phyloP scores from a whole-genome alignment of 2,888 invertebrate species.

The Morinoia aosen region DNA sequence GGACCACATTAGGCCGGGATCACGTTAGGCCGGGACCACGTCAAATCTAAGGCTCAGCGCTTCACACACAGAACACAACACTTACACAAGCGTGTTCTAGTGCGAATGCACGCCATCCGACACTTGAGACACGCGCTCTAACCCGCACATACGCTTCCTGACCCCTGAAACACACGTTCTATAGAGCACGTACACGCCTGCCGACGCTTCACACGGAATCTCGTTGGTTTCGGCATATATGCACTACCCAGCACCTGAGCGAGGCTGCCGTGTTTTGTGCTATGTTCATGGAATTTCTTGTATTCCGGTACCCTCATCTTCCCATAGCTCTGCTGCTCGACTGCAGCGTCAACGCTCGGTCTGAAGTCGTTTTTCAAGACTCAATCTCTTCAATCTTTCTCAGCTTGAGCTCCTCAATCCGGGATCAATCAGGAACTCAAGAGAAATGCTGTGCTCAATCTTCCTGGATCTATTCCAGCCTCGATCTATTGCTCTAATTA shows the following conservation, averaged over 20 bases:
- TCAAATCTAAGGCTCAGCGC: too few relatives aligned
- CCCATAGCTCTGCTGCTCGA: neutral
- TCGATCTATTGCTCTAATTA: constrained; percentile 19
- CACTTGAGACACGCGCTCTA: too few relatives aligned
- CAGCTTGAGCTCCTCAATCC: constrained; percentile 33
- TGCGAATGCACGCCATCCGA: too few relatives aligned
- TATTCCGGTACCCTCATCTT: neutral
- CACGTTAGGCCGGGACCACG: too few relatives aligned
- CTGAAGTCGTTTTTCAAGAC: constrained; percentile 11
- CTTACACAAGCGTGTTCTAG: too few relatives aligned
- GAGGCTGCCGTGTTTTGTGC: neutral
- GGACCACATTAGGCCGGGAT: too few relatives aligned
- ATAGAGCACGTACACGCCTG: neutral
- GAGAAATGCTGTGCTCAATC: constrained; percentile 14
- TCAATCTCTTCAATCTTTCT: constrained; percentile 19
- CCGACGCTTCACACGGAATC: neutral
- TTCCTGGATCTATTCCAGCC: constrained; percentile 1
- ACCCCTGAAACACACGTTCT: too few relatives aligned
- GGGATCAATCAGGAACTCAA: constrained; percentile 8
- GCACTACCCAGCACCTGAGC: neutral
- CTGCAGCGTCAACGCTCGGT: neutral
- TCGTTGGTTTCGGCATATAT: neutral
- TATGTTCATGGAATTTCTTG: neutral
- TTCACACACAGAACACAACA: too few relatives aligned
- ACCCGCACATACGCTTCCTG: too few relatives aligned